Base-by-base conservation (phyloP, 2,888 invertebrate species). In the Gasteruption jaculator region DNA sequence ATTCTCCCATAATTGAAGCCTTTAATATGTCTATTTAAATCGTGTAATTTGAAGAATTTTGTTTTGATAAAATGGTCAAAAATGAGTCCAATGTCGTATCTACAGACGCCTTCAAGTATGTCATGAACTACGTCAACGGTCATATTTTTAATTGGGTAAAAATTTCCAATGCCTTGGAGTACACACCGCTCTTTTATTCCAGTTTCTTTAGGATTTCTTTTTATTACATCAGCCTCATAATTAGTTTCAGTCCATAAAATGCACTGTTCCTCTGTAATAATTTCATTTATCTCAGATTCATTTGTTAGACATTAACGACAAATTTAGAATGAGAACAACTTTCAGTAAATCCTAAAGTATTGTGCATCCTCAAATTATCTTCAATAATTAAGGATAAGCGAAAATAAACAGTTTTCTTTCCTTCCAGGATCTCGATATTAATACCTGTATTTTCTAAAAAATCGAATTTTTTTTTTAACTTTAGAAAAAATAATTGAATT, bases 21-120 rank as follows among this genome's bases (percentile, higher is more conserved):
- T n/a, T n/a, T n/a, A n/a, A n/a, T n/a, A n/a, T n/a, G n/a, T n/a
- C n/a, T n/a, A n/a, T n/a, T n/a, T n/a, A n/a, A 8, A 8, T 8
- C n/a, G n/a, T 24, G n/a, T 8, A 24, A 24, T 7, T 24, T n/a
- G 7, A 24, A 24, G 8, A 24, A 8, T n/a, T 24, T 7, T 8
- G 7, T 7, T 8, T 8, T 8, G 7, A 24, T 24, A n/a, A n/a
- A n/a, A n/a, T n/a, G n/a, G n/a, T n/a, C n/a, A n/a, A n/a, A n/a
- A n/a, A n/a, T n/a, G n/a, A n/a, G n/a, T n/a, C n/a, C n/a, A n/a
- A 46, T 8, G 16, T 53, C 48, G 14, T 55, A 53, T 14, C 42
- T 38, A 31, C 44, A 44, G 11, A 48, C 25, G 1, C 50, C 51
- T 29, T 50, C 48, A 7, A 49, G 16, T 3, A 45, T n/a, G 27